phyloP scores from a whole-genome alignment of 2,888 invertebrate genomes.

The Phlogophora meticulosa region DNA sequence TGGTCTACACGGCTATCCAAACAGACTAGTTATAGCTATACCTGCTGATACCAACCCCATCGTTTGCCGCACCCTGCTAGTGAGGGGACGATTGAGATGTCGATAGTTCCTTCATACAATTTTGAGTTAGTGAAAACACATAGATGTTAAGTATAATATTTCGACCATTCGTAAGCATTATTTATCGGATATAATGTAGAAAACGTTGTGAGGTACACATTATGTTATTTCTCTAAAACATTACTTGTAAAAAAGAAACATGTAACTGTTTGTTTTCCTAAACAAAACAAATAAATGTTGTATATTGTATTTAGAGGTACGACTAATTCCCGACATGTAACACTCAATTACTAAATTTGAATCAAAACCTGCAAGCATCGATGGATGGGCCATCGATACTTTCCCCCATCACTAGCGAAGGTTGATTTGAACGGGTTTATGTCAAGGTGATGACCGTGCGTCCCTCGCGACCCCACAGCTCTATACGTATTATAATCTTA shows the following conservation, averaged over 20 bases:
- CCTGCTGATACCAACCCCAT: slow-evolving; percentile 44
- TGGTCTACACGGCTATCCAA: slow-evolving; percentile 24
- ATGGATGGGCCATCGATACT: slow-evolving; percentile 34
- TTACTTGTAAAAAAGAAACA: too few relatives aligned
- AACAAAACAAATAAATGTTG: too few relatives aligned
- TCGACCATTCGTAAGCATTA: too few relatives aligned
- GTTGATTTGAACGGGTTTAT: slow-evolving; percentile 64
- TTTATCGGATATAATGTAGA: too few relatives aligned
- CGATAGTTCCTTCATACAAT: slow-evolving; percentile 23
- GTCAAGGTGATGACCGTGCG: slow-evolving; percentile 62
- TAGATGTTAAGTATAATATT: too few relatives aligned
- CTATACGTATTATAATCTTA: slow-evolving; percentile 17
- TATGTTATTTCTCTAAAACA: too few relatives aligned
- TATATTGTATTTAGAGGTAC: too few relatives aligned
- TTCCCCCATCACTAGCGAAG: slow-evolving; percentile 53
- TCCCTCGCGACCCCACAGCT: slow-evolving; percentile 49
- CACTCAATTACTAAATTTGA: too few relatives aligned
- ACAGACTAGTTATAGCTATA: slow-evolving; percentile 40
- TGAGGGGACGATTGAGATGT: slow-evolving; percentile 24
- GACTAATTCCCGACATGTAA: too few relatives aligned
- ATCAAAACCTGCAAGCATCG: slow-evolving; percentile 21
- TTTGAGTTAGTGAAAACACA: too few relatives aligned
- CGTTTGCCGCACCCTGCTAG: slow-evolving; percentile 62
- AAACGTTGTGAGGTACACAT: too few relatives aligned
- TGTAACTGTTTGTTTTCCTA: too few relatives aligned